A percentile compares a stretch with the other conserved stretches of the same genome.
These are phyloP conservation scores for Rhipidura dahli DNA, from an alignment of 2,113 vertebrate genomes.

Conservation along the genomic window DNA sequence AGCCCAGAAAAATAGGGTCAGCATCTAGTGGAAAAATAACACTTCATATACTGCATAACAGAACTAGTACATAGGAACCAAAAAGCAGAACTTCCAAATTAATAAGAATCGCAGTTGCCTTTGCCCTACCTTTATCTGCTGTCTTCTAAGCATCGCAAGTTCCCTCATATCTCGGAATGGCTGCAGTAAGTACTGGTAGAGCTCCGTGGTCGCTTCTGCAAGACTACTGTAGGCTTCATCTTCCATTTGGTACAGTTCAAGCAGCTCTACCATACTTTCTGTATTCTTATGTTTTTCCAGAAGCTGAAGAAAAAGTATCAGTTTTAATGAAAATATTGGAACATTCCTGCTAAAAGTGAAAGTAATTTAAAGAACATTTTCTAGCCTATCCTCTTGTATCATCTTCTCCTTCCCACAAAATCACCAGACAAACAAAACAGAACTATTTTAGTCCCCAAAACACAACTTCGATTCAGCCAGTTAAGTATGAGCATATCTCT, in stretches of 20 bases:
- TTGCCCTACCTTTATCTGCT: conserved; percentile 93
- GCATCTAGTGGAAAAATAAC: neutral
- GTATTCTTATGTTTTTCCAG: conserved; percentile 90
- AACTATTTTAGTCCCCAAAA: neutral
- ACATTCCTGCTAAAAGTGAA: neutral
- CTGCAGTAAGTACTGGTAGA: conserved; percentile 96
- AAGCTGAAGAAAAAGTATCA: conserved; percentile 70
- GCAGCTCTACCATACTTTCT: conserved; percentile 95
- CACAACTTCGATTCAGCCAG: neutral
- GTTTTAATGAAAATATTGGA: neutral
- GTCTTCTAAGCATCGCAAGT: conserved; percentile 91
- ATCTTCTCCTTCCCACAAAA: neutral
- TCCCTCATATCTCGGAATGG: conserved; percentile 98
- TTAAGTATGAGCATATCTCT: neutral
- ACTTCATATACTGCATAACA: neutral
- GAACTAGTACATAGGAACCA: neutral
- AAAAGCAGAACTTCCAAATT: neutral
- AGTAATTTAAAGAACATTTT: neutral
- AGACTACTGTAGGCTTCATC: conserved; percentile 88
- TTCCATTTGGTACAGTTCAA: conserved; percentile 91
- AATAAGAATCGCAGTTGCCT: neutral
- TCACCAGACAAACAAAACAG: neutral
- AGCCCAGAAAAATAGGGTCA: neutral
- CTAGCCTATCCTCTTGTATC: neutral
- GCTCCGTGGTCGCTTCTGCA: conserved; percentile 91